Conservation (phyloP, 23 tunicate species). For the Trididemnum clinides region DNA sequence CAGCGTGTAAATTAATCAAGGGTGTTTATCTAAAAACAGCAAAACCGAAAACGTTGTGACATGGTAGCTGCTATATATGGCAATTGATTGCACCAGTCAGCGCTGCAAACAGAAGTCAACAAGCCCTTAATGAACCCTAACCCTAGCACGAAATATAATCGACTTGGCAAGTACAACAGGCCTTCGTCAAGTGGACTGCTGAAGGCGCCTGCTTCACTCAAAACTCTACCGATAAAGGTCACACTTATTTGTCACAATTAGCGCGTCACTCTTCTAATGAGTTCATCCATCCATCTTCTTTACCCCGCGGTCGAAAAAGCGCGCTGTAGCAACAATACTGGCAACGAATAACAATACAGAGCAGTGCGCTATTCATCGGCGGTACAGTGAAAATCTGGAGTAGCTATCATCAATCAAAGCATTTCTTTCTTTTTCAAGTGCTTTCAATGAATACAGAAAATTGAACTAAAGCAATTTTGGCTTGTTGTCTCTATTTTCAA, state of each 20-base stretch:
- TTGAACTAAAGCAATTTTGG: neutral
- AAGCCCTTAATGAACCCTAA: neutral
- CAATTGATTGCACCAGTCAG: neutral
- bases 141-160: neutral
- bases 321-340: too few relatives aligned
- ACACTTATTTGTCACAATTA: neutral
- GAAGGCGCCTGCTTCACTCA: neutral
- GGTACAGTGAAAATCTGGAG: neutral
- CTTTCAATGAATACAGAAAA: neutral
- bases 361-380: too few relatives aligned
- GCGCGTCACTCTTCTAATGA: constrained; percentile 21
- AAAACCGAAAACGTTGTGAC: too few relatives aligned
- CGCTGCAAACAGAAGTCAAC: neutral
- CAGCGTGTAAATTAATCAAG: too few relatives aligned
- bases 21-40: too few relatives aligned
- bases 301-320: neutral
- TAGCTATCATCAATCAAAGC: neutral
- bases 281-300: neutral
- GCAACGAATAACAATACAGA: too few relatives aligned
- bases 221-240: neutral
- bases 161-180: neutral
- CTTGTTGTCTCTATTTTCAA: too few relatives aligned
- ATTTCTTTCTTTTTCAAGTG: neutral
- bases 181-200: neutral
- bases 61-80: neutral